phyloP scores from a whole-genome alignment of 2,888 invertebrate species.

The Coelogynopora nodosa region DNA sequence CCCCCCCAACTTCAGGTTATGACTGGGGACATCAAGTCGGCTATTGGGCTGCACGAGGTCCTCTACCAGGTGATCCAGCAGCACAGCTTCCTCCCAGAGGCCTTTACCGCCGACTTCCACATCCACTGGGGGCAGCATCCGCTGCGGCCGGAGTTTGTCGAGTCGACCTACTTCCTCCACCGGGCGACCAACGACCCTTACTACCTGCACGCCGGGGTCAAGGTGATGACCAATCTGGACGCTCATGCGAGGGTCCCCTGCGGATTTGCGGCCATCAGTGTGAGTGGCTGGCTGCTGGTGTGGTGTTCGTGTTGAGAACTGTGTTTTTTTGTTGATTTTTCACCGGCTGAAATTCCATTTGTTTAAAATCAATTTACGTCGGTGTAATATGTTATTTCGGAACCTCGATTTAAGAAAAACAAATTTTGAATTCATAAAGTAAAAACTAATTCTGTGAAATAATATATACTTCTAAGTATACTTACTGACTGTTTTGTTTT shows the following conservation, averaged over 20 bases:
- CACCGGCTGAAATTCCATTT: too few relatives aligned
- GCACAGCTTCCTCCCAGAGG: slow-evolving; percentile 95
- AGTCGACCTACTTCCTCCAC: slow-evolving; percentile 93
- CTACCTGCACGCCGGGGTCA: slow-evolving; percentile 80
- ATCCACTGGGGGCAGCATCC: slow-evolving; percentile 98
- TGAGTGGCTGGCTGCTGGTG: too few relatives aligned
- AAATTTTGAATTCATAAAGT: too few relatives aligned
- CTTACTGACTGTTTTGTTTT: too few relatives aligned
- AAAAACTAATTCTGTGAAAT: too few relatives aligned
- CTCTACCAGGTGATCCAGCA: slow-evolving; percentile 79
- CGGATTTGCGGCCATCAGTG: slow-evolving; percentile 90
- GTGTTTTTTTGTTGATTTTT: too few relatives aligned
- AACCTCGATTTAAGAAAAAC: too few relatives aligned
- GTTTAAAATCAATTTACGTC: too few relatives aligned
- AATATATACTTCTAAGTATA: too few relatives aligned
- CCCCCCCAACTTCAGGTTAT: slow-evolving; percentile 66
- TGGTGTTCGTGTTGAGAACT: too few relatives aligned
- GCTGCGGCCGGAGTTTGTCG: slow-evolving; percentile 89
- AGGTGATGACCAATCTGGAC: slow-evolving; percentile 79
- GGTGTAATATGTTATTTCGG: too few relatives aligned
- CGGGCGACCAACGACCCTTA: slow-evolving; percentile 89
- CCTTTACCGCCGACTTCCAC: slow-evolving; percentile 94
- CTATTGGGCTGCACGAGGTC: slow-evolving; percentile 99
- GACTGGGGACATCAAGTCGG: slow-evolving; percentile 86
- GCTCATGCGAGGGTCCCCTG: slow-evolving; percentile 86